phyloP scores from a whole-genome alignment of 1,140 invertebrate genomes.

The Drosophila fuyamai region DNA sequence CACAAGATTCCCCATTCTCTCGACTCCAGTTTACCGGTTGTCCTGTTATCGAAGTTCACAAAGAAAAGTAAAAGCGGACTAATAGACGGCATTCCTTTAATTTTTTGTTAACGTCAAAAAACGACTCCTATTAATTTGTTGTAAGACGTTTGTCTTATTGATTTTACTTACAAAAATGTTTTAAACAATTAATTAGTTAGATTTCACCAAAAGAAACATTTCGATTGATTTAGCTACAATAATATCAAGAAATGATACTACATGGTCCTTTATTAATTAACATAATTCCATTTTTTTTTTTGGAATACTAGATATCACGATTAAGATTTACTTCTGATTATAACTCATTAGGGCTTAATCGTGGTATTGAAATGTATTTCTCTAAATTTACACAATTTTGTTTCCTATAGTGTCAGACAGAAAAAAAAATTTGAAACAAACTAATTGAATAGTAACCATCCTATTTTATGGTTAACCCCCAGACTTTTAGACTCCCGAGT shows the following conservation, averaged over 20 bases:
- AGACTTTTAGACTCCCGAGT: not conserved
- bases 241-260: not conserved
- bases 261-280: not conserved
- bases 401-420: not conserved
- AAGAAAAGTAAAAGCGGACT: too few species aligned
- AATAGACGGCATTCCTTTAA: too few species aligned
- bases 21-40: not conserved
- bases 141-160: too few species aligned
- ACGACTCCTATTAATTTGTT: too few species aligned
- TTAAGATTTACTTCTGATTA: conserved; percentile 10
- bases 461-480: not conserved
- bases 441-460: not conserved
- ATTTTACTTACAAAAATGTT: too few species aligned
- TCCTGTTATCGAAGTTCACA: not conserved
- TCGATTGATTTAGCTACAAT: too few species aligned
- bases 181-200: too few species aligned
- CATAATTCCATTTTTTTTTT: too few species aligned
- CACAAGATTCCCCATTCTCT: conserved; percentile 2
- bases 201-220: too few species aligned
- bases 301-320: conserved; percentile 20
- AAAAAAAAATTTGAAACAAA: not conserved
- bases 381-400: not conserved
- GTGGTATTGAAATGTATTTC: not conserved
- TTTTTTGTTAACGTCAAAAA: too few species aligned
- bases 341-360: not conserved